Evolutionary conservation across 2,113 vertebrate species (phyloP), one percentile per base, ranked within the genome.

Genomic region (Rhinoptilus africanus): DNA sequence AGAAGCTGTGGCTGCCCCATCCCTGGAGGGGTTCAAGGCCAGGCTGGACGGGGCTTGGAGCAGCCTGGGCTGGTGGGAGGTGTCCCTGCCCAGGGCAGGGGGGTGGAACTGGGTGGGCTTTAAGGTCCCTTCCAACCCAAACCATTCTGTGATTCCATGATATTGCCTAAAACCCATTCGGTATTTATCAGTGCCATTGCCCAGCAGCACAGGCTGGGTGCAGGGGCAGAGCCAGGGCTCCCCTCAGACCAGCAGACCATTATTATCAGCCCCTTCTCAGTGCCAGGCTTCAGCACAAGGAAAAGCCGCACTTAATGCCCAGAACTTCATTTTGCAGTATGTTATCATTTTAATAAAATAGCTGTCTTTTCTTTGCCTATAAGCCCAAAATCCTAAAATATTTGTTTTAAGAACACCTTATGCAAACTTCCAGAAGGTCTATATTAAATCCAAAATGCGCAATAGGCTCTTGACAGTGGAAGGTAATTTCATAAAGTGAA

Each of bases 301-400:
- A 21, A 71, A 57, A 78, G 32, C 59, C 37, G 23, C 59, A 2
- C 56, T 56, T 48, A 15, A 20, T 4, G 32, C 84, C 88, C 79
- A 75, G 72, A 96, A 66, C 77, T 71, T 71, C 53, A 51, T 56
- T 95, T 82, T 30, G 78, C 78, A 94, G 79, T 35, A 75, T 56
- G 73, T 77, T 91, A 96, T 62, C 74, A n/a, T n/a, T 66, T 83
- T 69, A 64, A 85, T 84, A 93, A 86, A 71, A 93, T 64, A 32
- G 8, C 41, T 78, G 18, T 64, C 91, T 92, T 64, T 88, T 60
- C 89, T 93, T 96, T 85, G 74, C 66, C 84, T 94, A 48, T 74
- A 96, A 92, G 63, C 89, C 91, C 87, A 37, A 96, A 93, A 89
- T 54, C 39, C 63, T 60, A 16, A 24, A 39, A 11, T 12, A 60